Conservation (phyloP, 2,797 vertebrate genomes). For the Manis javanica region DNA sequence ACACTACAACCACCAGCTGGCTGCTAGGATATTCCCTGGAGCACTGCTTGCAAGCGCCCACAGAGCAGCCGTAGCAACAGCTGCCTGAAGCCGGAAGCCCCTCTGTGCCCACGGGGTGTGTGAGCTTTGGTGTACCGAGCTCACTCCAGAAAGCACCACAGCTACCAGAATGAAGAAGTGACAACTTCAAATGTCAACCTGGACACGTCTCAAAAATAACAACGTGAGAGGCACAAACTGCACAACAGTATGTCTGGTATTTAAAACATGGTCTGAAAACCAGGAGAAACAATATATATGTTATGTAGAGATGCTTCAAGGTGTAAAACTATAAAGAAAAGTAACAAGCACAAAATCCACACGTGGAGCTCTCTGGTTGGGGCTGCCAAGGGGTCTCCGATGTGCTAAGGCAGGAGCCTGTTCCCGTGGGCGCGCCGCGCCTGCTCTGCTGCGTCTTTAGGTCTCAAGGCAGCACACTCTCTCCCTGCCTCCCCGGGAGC, state of each 20-base stretch:
- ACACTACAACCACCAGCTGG: background rate
- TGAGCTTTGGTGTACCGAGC: accelerated
- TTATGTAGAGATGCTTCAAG: accelerated
- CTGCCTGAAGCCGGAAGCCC: background rate
- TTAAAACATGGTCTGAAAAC: accelerated
- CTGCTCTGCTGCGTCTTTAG: accelerated
- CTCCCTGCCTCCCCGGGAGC: no score
- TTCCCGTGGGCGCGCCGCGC: background rate
- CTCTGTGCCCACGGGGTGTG: accelerated
- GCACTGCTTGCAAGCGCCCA: accelerated
- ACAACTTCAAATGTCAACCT: accelerated
- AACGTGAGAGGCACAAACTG: background rate
- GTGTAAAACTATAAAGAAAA: background rate
- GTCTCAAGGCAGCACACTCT: background rate
- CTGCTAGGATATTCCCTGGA: background rate
- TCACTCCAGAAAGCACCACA: accelerated
- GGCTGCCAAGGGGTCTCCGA: accelerated
- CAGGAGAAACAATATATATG: background rate
- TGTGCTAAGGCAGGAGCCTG: no score
- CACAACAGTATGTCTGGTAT: accelerated
- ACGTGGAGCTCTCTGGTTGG: accelerated
- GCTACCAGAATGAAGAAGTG: accelerated
- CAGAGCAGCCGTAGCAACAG: background rate
- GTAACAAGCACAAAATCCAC: background rate
- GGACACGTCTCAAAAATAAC: accelerated